phyloP scores from a whole-genome alignment of 2,113 vertebrate genomes.

The Leptobrachium leishanense region DNA sequence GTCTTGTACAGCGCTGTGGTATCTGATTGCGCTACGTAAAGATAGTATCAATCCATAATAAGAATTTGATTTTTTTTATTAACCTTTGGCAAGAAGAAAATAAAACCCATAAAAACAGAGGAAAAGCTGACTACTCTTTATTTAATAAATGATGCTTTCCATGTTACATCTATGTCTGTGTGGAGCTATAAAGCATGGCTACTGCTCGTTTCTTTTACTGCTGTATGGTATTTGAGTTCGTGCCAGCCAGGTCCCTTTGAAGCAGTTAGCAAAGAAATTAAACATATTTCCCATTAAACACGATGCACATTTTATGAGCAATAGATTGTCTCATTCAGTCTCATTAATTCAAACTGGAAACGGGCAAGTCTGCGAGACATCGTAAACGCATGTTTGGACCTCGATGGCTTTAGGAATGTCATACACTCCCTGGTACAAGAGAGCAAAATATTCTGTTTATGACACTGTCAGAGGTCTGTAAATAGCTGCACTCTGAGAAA shows the following conservation, averaged over 20 bases:
- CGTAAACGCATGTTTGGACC: not conserved
- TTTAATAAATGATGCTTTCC: not conserved
- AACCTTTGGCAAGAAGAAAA: not conserved
- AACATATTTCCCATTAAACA: conserved; percentile 20
- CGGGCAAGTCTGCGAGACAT: not conserved
- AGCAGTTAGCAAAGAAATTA: conserved; percentile 2
- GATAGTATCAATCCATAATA: no score
- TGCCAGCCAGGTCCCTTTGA: not conserved
- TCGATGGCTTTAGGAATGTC: not conserved
- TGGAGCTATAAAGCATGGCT: not conserved
- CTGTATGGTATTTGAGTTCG: not conserved
- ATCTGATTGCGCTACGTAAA: no score
- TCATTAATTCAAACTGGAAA: conserved; percentile 5
- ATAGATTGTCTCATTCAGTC: conserved; percentile 11
- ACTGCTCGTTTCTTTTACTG: not conserved
- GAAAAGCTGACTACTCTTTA: no score
- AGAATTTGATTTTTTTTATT: no score
- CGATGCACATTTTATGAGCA: conserved; percentile 22
- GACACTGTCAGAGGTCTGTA: not conserved
- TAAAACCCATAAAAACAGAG: no score
- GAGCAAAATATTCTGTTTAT: not conserved
- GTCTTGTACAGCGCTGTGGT: no score
- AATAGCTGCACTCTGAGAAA: not conserved
- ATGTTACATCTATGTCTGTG: not conserved
- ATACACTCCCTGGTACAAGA: not conserved